A percentile compares a stretch with the other conserved stretches of the same genome.
Conservation (phyloP, 2,113 vertebrate species). For the Leiothrix lutea region DNA sequence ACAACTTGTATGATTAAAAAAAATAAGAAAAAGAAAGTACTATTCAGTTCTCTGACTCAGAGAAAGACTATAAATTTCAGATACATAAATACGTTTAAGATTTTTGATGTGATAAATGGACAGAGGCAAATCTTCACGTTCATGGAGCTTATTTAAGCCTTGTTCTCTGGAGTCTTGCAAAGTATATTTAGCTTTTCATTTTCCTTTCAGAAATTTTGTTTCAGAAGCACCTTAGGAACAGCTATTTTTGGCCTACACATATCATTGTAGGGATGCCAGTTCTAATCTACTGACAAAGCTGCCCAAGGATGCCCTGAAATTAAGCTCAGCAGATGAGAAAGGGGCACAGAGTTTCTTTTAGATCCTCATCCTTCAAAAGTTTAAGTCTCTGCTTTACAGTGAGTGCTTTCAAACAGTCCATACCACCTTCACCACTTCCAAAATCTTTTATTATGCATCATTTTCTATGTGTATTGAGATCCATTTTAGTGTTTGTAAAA, state of each 20-base stretch:
- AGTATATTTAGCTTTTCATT: constrained; percentile 19
- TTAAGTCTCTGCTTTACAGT: not conserved
- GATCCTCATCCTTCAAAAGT: not conserved
- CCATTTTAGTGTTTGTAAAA: not conserved
- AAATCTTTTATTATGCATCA: not conserved
- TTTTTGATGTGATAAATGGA: not conserved
- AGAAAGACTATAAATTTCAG: not conserved
- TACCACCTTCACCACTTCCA: not conserved
- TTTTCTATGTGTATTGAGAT: not conserved
- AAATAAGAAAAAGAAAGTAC: not conserved
- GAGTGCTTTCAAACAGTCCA: not conserved
- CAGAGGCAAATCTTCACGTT: not conserved
- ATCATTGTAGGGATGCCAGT: not conserved
- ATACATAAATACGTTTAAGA: not conserved
- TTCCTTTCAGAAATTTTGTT: constrained; percentile 19
- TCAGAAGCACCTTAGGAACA: constrained; percentile 20
- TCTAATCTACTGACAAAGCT: not conserved
- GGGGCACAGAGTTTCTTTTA: not conserved
- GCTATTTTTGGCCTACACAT: not conserved
- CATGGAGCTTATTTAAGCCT: constrained; percentile 5
- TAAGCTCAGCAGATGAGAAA: not conserved
- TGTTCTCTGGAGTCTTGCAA: not conserved
- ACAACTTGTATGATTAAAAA: not conserved
- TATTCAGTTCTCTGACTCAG: not conserved
- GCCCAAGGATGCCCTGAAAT: not conserved